Conservation (phyloP, 1,140 invertebrate species). For the Drosophila punjabiensis region DNA sequence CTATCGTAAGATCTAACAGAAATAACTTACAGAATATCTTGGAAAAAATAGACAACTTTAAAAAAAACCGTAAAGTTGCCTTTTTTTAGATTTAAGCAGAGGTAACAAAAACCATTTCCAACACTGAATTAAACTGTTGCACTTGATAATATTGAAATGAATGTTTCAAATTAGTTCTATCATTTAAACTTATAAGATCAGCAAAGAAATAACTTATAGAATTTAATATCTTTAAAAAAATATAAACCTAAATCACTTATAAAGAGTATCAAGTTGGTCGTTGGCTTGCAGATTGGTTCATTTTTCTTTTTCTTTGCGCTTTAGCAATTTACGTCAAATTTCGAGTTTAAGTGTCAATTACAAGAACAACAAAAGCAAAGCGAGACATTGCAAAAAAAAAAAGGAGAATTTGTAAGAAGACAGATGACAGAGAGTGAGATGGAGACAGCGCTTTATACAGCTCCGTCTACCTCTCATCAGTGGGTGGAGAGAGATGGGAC, state of each 20-base stretch:
- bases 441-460: slow-evolving; percentile 16
- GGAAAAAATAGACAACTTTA: too few relatives aligned
- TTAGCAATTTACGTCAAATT: slow-evolving; percentile 80
- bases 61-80: too few relatives aligned
- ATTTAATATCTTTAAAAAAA: not conserved
- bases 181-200: too few relatives aligned
- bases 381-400: slow-evolving; percentile 32
- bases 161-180: not conserved
- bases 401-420: slow-evolving; percentile 8
- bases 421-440: slow-evolving; percentile 19
- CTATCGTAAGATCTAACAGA: too few relatives aligned
- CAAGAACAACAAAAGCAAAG: slow-evolving; percentile 63
- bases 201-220: not conserved
- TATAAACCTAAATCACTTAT: not conserved
- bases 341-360: slow-evolving; percentile 82
- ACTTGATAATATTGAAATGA: not conserved
- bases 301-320: slow-evolving; percentile 32
- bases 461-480: slow-evolving; percentile 22
- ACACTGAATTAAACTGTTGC: not conserved
- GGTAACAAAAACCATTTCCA: too few relatives aligned
- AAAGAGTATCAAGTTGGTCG: not conserved
- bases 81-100: too few relatives aligned
- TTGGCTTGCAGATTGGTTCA: too few relatives aligned
- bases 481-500: not conserved
- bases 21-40: too few relatives aligned